Percentiles rank a stretch among this genome's conserved stretches.
These are phyloP conservation scores for Nibea coibor DNA, from an alignment of 2,113 vertebrate genomes.

Conservation along the genomic window DNA sequence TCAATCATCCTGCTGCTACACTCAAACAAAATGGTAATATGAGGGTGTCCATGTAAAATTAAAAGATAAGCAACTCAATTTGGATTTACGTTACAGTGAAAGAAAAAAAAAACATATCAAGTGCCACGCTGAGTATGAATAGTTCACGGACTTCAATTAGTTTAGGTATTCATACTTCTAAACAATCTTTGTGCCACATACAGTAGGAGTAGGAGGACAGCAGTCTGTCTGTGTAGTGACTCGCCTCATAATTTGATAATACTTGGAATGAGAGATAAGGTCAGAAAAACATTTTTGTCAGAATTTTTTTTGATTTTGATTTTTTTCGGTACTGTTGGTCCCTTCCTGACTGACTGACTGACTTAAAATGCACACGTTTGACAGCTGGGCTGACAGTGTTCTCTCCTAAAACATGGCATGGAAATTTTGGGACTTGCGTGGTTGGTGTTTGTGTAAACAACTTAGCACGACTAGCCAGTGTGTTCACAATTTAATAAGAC, in stretches of 20 bases:
- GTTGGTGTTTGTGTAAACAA: neutral
- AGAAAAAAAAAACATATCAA: neutral
- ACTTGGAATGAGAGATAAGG: too few relatives aligned
- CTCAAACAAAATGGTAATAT: conserved; percentile 19
- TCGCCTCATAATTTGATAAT: neutral
- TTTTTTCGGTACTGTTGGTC: neutral
- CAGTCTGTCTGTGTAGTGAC: too few relatives aligned
- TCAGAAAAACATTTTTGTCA: neutral
- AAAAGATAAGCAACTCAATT: conserved; percentile 14
- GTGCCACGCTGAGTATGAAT: neutral
- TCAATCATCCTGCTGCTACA: conserved; percentile 27
- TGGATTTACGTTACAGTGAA: neutral
- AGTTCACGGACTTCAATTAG: neutral
- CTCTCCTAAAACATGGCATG: too few relatives aligned
- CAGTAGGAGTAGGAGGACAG: neutral
- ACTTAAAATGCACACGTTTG: too few relatives aligned
- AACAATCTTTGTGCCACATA: neutral
- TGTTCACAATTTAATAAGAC: neutral
- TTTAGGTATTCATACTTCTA: neutral
- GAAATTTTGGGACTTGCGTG: neutral
- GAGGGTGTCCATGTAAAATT: conserved; percentile 6
- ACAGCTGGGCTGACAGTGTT: neutral
- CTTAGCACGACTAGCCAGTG: neutral
- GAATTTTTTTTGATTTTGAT: too few relatives aligned
- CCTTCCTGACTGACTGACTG: neutral